Conservation (phyloP, 1,140 invertebrate genomes). For the Ruditapes philippinarum region DNA sequence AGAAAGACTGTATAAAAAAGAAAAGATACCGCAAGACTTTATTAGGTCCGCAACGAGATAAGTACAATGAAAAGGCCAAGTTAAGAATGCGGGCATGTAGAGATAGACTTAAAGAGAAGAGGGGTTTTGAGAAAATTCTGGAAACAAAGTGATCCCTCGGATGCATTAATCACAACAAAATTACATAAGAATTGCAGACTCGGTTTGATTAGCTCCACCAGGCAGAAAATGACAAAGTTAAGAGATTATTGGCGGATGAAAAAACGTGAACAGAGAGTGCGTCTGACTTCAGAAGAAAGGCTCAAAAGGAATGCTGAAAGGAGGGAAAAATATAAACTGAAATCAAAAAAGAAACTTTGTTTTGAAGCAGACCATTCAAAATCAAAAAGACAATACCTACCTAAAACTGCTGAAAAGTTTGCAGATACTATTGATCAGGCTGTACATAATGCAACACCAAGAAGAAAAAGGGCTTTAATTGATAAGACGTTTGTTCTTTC, state of each 20-base stretch:
- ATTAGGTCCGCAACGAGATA: background rate
- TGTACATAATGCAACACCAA: slow-evolving; percentile 14
- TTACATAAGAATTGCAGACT: too few species aligned
- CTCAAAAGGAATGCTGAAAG: background rate
- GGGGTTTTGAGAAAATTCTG: background rate
- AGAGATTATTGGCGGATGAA: slow-evolving; percentile 53
- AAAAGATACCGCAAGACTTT: background rate
- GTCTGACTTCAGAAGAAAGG: background rate
- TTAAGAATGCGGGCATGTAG: slow-evolving; percentile 40
- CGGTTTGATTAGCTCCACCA: too few species aligned
- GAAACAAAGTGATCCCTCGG: too few species aligned
- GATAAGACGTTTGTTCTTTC: slow-evolving; percentile 19
- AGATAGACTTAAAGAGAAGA: background rate
- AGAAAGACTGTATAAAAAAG: background rate
- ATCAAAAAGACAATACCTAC: background rate
- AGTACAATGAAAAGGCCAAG: slow-evolving; percentile 44
- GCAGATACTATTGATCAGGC: slow-evolving; percentile 30
- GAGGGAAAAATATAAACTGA: background rate
- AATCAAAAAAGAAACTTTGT: background rate
- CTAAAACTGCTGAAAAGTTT: slow-evolving; percentile 37
- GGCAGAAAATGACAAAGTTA: slow-evolving; percentile 4
- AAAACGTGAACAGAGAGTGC: slow-evolving; percentile 37
- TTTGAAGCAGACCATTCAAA: background rate
- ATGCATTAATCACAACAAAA: too few species aligned
- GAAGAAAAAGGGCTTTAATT: background rate